Base-by-base conservation (phyloP, 2,888 invertebrate genomes). In the Hyalella azteca region DNA sequence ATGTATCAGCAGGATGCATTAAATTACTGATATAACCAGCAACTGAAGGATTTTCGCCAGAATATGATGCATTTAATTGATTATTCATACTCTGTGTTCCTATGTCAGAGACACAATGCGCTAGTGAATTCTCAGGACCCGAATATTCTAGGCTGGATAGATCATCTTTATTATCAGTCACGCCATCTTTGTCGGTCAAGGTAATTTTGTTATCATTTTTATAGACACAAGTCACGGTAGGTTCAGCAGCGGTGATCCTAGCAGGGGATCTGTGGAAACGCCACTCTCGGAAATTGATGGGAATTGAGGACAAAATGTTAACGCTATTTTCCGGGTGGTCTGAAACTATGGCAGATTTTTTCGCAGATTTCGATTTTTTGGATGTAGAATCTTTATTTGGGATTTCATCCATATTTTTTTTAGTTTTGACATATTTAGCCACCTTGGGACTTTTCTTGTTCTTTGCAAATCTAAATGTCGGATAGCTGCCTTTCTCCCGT, bases 221-320 rank as follows among this genome's bases (percentile, higher is more conserved):
- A 45, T 45, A 9, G 15, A 45, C 45, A 11, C 11, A 9, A 45
- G 11, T 11, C 9, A 45, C 45, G 45, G 9, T 45, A 45, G 11
- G 9, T 15, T 59, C 59, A 22, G 19, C 66, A 9, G 15, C 66
- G 5, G 32, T 13, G 9, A 2, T 22, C 54, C 54, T 54, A 19
- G 36, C 36, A 2, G 66, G 66, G 36, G 66, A 66, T 36, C 29
- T 32, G 39, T 29, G 32, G 32, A 66, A 36, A n/a, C 66, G 66
- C 66, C 66, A 66, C 36, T 66, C 66, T 3, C 66, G 66, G 19
- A 66, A 66, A 13, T 66, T 66, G 36, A 66, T 66, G 66, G 66
- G 66, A 19, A 66, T 66, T 32, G 66, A 66, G 4, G 36, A 32
- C 19, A 66, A 19, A 4, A 66, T 66, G n/a, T 36, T 66, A 1